These are phyloP conservation scores for Xylota sylvarum DNA, from an alignment of 2,888 invertebrate genomes.

Conservation along the genomic window DNA sequence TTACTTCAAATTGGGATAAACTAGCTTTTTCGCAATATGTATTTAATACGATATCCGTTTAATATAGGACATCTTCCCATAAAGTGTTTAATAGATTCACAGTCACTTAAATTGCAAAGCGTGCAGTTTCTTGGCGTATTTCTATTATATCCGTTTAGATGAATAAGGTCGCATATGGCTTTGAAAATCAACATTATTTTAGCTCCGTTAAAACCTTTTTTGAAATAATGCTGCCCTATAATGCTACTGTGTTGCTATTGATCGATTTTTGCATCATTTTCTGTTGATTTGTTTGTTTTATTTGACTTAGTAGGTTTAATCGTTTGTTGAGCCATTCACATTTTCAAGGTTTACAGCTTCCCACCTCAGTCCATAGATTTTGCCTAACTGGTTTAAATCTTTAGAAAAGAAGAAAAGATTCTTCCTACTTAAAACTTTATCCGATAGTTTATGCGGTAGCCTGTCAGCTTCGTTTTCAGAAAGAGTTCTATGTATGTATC, in stretches of 20 bases:
- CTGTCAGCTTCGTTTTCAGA: not conserved
- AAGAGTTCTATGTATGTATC: slow-evolving; percentile 1
- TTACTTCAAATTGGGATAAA: not conserved
- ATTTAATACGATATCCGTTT: not conserved
- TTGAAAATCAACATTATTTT: not conserved
- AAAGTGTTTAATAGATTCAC: not conserved
- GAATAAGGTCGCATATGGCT: not conserved
- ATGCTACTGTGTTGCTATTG: not conserved
- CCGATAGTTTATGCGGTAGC: not conserved
- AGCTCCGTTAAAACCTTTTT: not conserved
- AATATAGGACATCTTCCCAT: not conserved
- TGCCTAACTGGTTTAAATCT: not conserved
- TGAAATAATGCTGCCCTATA: not conserved
- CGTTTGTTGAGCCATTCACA: not conserved
- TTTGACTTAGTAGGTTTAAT: not conserved
- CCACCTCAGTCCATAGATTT: not conserved
- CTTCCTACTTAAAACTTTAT: not conserved
- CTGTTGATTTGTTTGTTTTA: not conserved
- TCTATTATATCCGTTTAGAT: not conserved
- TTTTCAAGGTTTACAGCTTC: no score
- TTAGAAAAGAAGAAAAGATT: no score
- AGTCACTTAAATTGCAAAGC: not conserved
- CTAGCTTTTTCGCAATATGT: not conserved
- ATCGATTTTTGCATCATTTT: not conserved
- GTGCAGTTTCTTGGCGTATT: not conserved